Evolutionary conservation across 2,888 invertebrate genomes (phyloP).

Genomic region (Drosophila colorata): DNA sequence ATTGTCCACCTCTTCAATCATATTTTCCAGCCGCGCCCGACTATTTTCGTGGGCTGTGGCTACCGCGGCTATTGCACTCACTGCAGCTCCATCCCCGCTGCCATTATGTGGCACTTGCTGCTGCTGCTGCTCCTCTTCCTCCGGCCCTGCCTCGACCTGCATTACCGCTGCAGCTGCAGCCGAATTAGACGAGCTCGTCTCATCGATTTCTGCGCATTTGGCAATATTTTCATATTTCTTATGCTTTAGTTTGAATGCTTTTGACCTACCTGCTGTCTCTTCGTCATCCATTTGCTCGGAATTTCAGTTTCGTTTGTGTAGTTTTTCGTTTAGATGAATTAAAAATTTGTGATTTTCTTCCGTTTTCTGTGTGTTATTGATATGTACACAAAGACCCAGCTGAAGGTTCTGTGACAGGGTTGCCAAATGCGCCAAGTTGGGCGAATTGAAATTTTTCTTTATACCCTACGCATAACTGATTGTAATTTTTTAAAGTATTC

Average conservation of each 20-base stretch:
- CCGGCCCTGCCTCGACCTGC: conserved; percentile 14
- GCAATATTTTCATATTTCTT: background rate
- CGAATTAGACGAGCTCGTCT: conserved; percentile 19
- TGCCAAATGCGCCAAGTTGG: conserved; percentile 18
- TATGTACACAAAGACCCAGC: conserved; percentile 57
- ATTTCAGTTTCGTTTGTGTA: conserved; percentile 9
- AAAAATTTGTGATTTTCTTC: conserved; percentile 5
- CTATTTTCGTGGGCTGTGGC: conserved; percentile 24
- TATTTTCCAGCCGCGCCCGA: conserved; percentile 38
- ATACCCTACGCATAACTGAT: background rate
- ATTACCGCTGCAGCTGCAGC: conserved; percentile 18
- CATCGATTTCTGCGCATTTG: conserved; percentile 56
- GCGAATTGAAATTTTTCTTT: background rate
- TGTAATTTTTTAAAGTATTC: background rate
- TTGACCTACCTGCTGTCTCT: conserved; percentile 55
- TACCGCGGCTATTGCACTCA: conserved; percentile 22
- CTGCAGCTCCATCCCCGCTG: conserved; percentile 4
- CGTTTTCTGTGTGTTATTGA: conserved; percentile 38
- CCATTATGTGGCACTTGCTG: background rate
- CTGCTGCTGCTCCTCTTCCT: background rate
- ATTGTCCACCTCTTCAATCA: conserved; percentile 47
- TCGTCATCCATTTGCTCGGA: conserved; percentile 61
- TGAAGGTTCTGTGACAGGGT: conserved; percentile 40
- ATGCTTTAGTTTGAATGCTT: background rate
- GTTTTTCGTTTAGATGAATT: background rate